Conservation (phyloP, 2,888 invertebrate species). For the Sturmia bella region DNA sequence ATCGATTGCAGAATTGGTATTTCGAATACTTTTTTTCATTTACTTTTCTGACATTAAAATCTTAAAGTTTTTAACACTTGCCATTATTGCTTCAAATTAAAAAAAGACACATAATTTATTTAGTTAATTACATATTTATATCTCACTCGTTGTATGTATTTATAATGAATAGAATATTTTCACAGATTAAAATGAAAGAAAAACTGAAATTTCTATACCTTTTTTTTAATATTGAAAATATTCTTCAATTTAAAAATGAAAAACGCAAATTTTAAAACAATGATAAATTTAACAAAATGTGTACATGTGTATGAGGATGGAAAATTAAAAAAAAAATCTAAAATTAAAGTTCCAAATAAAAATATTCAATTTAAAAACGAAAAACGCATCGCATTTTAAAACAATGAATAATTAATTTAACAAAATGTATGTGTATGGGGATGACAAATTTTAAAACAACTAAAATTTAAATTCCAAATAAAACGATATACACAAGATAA, state of each 20-base stretch:
- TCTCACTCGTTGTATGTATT: constrained; percentile 69
- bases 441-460: constrained; percentile 10
- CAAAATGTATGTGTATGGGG: too few species aligned
- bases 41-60: neutral
- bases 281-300: too few species aligned
- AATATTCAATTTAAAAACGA: constrained; percentile 31
- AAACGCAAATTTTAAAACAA: constrained; percentile 6
- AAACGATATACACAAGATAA: neutral
- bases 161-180: constrained; percentile 60
- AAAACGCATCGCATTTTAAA: constrained; percentile 14
- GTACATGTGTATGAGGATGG: too few species aligned
- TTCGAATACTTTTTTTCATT: too few species aligned
- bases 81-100: neutral
- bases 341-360: too few species aligned
- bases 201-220: constrained; percentile 42
- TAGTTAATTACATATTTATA: constrained; percentile 43
- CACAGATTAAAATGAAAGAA: constrained; percentile 45
- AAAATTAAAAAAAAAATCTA: too few species aligned
- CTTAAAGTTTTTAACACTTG: neutral
- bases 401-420: too few species aligned
- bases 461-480: constrained; percentile 43
- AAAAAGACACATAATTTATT: neutral
- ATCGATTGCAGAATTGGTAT: too few species aligned
- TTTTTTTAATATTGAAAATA: constrained; percentile 36
- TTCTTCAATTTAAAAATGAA: constrained; percentile 30